Base-by-base conservation (phyloP, 2,113 vertebrate genomes). In the Salminus brasiliensis region DNA sequence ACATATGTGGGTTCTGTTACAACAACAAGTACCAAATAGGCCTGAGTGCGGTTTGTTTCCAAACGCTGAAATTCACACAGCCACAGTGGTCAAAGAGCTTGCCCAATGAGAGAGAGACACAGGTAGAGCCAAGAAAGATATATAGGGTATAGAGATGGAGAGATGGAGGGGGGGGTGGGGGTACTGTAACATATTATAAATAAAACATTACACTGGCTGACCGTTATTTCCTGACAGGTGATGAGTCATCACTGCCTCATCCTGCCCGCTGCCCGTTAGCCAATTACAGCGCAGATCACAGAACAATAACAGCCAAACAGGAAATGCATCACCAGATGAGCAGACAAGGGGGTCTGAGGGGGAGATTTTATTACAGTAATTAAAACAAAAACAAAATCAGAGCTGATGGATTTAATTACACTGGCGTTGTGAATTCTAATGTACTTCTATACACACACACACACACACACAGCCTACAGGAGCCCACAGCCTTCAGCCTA, bases 271-370 rank as follows among this genome's bases (percentile, higher is more conserved):
- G 72, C 66, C 25, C 55, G 52, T 80, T 39, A 69, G 60, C 88
- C 88, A 86, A 86, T 90, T 67, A 83, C 68, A 71, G 36, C 1
- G 7, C n/a, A 7, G 3, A 16, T 12, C 65, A 34, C 41, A 30
- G 30, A 84, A 88, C 87, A 90, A 88, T 90, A 74, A 76, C 80
- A 52, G 36, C 73, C 71, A 76, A 83, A 80, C 59, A 73, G 86
- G 87, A 85, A 83, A 78, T 55, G 30, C 45, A 66, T 74, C 72
- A 47, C 21, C 29, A n/a, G 55, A 34, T 39, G 47, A 41, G 18
- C 21, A 49, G 2, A 32, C n/a, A n/a, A n/a, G n/a, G 12, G 34
- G 32, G 7, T 34, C 11, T 12, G 16, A 32, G 15, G 59, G 10
- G 21, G 0, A 63, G 30, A 45, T 15, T 2, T 15, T 45, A 1